Base-by-base conservation (phyloP, 1,140 invertebrate genomes). In the Pseudomyrmex cubaensis region DNA sequence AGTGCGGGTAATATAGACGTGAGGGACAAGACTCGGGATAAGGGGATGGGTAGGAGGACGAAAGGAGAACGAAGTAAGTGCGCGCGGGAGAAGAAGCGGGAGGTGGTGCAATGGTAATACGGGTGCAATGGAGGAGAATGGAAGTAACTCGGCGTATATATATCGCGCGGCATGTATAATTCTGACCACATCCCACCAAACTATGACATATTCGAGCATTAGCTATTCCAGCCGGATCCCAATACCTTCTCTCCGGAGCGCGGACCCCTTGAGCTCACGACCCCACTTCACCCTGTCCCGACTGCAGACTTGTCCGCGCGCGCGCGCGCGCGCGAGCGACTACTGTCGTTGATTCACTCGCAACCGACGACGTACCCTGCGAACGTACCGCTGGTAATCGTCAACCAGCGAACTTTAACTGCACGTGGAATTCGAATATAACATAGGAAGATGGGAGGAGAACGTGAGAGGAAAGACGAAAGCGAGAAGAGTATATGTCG, bases 171-270 rank as follows among this genome's bases (percentile, higher is more conserved):
- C 87, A 90, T 91, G 89, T 91, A 91, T 91, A 92, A 93, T 92
- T 92, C 89, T 92, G 90, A 92, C 89, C 89, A 85, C 90, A 92
- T 92, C 85, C 87, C 75, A 90, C 86, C 90, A 91, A 92, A 89
- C 90, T 92, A 91, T 92, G 90, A 91, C 90, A 91, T 90, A 90
- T 91, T 91, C 85, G 75, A 83, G 83, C 90, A 91, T 91, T 90
- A 91, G 85, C 87, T 89, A 90, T 90, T 89, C 89, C 84, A 88
- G 66, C 76, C 86, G 80, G 83, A 90, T 91, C 85, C 86, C 83
- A 89, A 89, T 89, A 88, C 86, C 86, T 87, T 74, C 84, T 84
- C 77, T 52, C 74, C 85, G 69, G 50, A 57, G 46, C 67, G 66
- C 82, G 75, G 72, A 89, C 75, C 84, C 78, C 76, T 67, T 63